Evolutionary conservation across 2,797 vertebrate genomes (phyloP).

Genomic region (Geotrypetes seraphini): DNA sequence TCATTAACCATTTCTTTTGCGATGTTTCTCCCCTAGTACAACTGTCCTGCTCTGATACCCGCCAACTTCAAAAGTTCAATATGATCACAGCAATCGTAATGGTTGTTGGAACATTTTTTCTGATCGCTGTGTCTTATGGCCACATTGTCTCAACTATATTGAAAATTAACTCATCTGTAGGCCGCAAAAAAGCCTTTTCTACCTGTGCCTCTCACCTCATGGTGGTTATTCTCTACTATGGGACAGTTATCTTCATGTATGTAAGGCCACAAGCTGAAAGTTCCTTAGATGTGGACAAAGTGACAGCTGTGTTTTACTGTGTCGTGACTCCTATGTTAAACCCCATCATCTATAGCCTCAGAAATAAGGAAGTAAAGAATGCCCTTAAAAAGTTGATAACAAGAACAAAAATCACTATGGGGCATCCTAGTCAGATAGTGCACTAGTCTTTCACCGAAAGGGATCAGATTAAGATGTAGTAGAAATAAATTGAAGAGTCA

Average conservation of each 20-base stretch:
- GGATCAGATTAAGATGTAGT: no score
- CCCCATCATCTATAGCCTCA: constrained; percentile 6
- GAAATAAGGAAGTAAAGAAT: constrained; percentile 7
- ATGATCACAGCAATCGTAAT: constrained; percentile 7
- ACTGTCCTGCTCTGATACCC: constrained; percentile 8
- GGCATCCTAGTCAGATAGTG: no score
- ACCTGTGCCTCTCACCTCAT: constrained; percentile 4
- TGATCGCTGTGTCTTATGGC: constrained; percentile 4
- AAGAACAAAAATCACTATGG: background rate
- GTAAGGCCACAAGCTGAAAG: constrained; percentile 9
- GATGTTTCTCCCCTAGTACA: constrained; percentile 5
- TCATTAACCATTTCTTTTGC: constrained; percentile 8
- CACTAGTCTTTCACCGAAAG: no score
- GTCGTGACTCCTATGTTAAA: constrained; percentile 7
- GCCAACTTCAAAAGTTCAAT: constrained; percentile 8
- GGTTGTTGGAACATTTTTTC: constrained; percentile 3
- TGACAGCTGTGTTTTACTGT: constrained; percentile 9
- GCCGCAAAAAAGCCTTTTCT: constrained; percentile 8
- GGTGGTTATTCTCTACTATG: constrained; percentile 14
- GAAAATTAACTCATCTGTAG: constrained; percentile 5
- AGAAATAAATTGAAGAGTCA: no score
- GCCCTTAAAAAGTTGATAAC: background rate
- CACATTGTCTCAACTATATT: constrained; percentile 2
- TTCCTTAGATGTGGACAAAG: constrained; percentile 7
- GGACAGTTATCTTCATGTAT: constrained; percentile 11